Evolutionary conservation across 2,797 vertebrate genomes (phyloP), one percentile per base, ranked within the genome.

Genomic region (Channa striata): DNA sequence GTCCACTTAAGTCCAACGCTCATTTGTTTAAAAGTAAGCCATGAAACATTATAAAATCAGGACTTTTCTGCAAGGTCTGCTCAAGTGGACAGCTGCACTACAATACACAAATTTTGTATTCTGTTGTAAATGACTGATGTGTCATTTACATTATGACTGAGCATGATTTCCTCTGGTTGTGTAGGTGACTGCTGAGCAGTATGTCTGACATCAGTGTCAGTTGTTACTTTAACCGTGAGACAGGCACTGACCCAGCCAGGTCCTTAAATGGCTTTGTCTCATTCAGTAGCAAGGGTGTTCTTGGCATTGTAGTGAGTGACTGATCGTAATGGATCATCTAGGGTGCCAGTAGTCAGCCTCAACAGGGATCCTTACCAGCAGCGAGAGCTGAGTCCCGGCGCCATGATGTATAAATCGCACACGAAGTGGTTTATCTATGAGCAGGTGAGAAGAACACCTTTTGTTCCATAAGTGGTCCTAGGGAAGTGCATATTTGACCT

Each of bases 281-380:
- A 69, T 74, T 87, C 83, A 74, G 76, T 50, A 80, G 84, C 70
- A 72, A 42, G 85, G 77, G 75, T 87, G 86, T 91, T 87, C 85
- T 74, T 89, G 86, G 89, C 88, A 47, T 76, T 40, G 84, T 56
- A 80, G 83, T 75, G 82, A 86, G 85, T 89, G 89, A 85, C 84
- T 87, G 87, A 82, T 84, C 34, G 83, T 87, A 87, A 85, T 44
- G 73, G 88, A 77, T 87, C 80, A 61, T 82, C 72, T 66, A 68
- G 78, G 82, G 84, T 83, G 88, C 80, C 81, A 76, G 23, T 62
- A 79, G 85, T 89, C 87, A 82, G 80, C 62, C 78, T 49, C 72
- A 83, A 85, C 82, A 82, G 85, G 81, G 68, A 43, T 83, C 80
- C 72, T 83, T 70, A 74, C 73, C 62, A 17, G 61, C 74, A 25